phyloP scores from a whole-genome alignment of 2,888 invertebrate genomes.

The Ligdia adustata region DNA sequence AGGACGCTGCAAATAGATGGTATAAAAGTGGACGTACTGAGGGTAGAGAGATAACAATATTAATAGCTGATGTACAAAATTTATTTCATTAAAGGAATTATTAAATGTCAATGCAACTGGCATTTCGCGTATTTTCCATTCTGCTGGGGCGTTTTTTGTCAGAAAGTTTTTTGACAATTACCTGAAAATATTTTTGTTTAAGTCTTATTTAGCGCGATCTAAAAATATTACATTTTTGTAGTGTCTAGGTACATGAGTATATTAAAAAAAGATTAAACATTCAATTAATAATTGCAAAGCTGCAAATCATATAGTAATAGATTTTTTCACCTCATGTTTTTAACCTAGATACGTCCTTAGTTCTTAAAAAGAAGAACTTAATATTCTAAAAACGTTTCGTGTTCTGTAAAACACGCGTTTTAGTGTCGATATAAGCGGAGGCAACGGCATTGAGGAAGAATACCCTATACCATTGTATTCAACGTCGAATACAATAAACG shows the following conservation, averaged over 20 bases:
- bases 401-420: constrained; percentile 27
- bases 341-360: constrained; percentile 1
- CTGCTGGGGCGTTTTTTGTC: no score
- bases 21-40: constrained; percentile 1
- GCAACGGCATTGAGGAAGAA: constrained; percentile 10
- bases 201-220: no score
- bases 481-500: constrained; percentile 6
- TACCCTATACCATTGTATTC: constrained; percentile 15
- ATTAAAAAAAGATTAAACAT: no score
- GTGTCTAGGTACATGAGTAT: no score
- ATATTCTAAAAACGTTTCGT: constrained; percentile 19
- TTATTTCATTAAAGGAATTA: not conserved
- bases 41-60: not conserved
- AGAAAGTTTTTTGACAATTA: no score
- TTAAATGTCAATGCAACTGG: not conserved
- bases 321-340: no score
- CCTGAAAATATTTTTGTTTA: no score
- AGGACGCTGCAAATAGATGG: constrained; percentile 10
- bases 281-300: no score
- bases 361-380: constrained; percentile 13
- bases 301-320: no score
- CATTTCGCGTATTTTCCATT: no score
- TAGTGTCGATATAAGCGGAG: constrained; percentile 18
- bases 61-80: no score
- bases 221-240: no score